Conservation (phyloP, 2,888 invertebrate genomes). For the Entomobrya proxima region DNA sequence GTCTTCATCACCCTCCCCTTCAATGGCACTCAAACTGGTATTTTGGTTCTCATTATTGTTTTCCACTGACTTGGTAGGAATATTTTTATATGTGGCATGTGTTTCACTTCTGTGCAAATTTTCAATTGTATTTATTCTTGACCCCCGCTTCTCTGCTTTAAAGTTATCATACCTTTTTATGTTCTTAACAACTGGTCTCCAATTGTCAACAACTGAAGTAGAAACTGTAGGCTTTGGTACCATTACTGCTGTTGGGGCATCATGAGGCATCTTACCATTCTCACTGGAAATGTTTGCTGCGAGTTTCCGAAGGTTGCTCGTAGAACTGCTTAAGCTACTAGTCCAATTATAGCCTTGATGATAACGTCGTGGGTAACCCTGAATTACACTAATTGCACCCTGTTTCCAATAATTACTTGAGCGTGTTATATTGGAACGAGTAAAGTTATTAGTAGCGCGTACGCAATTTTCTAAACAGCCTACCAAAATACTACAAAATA, state of each 20-base stretch:
- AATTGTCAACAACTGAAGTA: too few species aligned
- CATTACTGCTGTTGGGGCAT: too few species aligned
- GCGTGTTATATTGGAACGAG: neutral
- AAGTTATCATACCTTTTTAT: too few species aligned
- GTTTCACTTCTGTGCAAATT: too few species aligned
- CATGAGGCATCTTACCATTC: neutral
- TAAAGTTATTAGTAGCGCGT: neutral
- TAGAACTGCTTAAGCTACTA: too few species aligned
- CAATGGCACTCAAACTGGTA: neutral
- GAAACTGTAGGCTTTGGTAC: too few species aligned
- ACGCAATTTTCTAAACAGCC: neutral
- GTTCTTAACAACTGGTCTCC: too few species aligned
- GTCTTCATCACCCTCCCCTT: neutral
- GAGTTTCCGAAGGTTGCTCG: too few species aligned
- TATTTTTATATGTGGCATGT: too few species aligned
- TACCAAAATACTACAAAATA: neutral
- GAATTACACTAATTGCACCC: slow-evolving; percentile 7
- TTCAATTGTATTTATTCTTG: too few species aligned
- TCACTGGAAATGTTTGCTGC: neutral
- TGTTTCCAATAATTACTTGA: neutral
- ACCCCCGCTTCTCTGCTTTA: too few species aligned
- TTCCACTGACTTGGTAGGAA: neutral
- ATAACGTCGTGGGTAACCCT: slow-evolving; percentile 22
- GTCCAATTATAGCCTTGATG: slow-evolving; percentile 35
- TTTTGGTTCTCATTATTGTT: neutral